Base-by-base conservation (phyloP, 2,888 invertebrate genomes). In the Morinoia aosen region DNA sequence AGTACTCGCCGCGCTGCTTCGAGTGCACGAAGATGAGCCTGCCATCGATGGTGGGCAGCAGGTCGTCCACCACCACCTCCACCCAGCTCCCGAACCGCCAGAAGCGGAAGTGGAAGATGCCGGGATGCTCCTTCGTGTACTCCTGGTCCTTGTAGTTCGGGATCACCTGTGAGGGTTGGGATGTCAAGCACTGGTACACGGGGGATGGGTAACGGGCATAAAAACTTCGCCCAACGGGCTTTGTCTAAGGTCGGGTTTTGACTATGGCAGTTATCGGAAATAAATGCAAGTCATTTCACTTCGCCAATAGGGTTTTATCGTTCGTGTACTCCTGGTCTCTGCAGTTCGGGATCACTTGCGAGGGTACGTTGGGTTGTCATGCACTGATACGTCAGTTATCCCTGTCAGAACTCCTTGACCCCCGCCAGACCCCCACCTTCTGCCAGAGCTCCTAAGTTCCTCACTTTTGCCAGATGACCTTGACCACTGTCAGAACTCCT, bases 71-170 rank as follows among this genome's bases (percentile, higher is more conserved):
- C 48, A 98, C 98, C 12, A 98, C 97, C 96, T 98, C 98, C 3
- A 97, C 97, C 98, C 98, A 98, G 96, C 97, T 97, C 3, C 98
- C 98, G 97, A 98, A 98, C 88, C 98, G 97, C 98, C 98, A 98
- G 97, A 98, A 98, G 58, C 97, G 97, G 96, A 97, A 97, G 97
- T 97, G 97, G 97, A 98, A 98, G 95, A 98, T 97, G n/a, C 98
- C 98, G 58, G 97, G 97, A 97, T 98, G 98, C 95, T 97, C 97
- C 4, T 97, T 97, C 96, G 97, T 97, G 98, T 98, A 98, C 97
- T 98, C 98, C 97, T 98, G 98, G 12, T 97, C 97, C 58, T 95
- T 95, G 95, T 97, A 97, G 96, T 98, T 97, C 14, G 98, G 98
- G 96, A 98, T 98, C 8, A 98, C 98, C 98, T 98, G 97, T 33